phyloP scores from a whole-genome alignment of 2,888 invertebrate genomes.

The Drosophila picticornis region DNA sequence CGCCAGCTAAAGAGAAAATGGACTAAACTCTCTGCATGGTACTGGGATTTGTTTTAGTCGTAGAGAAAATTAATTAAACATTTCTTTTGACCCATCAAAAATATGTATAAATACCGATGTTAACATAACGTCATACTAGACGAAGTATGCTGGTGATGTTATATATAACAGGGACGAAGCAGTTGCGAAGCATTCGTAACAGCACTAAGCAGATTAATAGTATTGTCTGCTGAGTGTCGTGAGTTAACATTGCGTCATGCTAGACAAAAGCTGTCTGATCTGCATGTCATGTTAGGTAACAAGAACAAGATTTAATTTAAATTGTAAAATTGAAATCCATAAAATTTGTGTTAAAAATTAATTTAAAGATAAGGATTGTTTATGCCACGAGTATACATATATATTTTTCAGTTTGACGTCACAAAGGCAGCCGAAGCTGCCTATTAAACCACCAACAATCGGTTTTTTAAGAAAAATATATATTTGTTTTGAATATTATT shows the following conservation, averaged over 20 bases:
- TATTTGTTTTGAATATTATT: neutral
- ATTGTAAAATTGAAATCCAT: neutral
- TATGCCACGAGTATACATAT: neutral
- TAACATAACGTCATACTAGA: neutral
- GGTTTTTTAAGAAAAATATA: neutral
- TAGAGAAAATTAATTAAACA: neutral
- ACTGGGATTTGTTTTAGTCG: neutral
- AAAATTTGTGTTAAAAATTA: neutral
- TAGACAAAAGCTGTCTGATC: neutral
- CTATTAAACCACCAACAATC: neutral
- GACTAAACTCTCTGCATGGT: too few relatives aligned
- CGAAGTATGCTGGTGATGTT: neutral
- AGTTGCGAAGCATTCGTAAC: neutral
- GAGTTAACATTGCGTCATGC: neutral
- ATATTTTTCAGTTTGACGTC: neutral
- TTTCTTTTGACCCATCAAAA: neutral
- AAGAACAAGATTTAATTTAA: neutral
- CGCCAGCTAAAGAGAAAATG: neutral
- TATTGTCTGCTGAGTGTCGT: neutral
- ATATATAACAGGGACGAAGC: neutral
- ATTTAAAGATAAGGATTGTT: neutral
- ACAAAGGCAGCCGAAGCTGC: neutral
- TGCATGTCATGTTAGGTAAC: neutral
- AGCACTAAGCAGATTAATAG: neutral
- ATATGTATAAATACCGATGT: neutral